Conservation (phyloP, 1,140 invertebrate genomes). For the Archivesica marissinica region DNA sequence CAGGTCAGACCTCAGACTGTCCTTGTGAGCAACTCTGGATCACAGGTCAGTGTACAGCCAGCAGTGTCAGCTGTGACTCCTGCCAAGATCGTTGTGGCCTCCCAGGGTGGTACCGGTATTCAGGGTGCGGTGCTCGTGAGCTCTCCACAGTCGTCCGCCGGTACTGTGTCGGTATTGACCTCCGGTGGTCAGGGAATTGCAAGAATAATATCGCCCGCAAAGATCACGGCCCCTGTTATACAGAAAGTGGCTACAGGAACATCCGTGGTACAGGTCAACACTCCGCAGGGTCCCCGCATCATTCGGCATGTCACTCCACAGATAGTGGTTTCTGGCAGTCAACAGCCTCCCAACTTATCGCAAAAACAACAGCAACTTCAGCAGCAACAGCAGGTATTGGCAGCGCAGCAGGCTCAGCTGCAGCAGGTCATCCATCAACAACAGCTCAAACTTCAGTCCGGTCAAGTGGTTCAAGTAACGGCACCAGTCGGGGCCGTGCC, state of each 20-base stretch:
- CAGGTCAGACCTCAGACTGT: slow-evolving; percentile 56
- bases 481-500: neutral
- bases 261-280: slow-evolving; percentile 38
- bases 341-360: slow-evolving; percentile 5
- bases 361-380: slow-evolving; percentile 72
- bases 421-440: slow-evolving; percentile 37
- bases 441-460: slow-evolving; percentile 20
- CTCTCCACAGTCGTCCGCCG: slow-evolving; percentile 35
- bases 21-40: slow-evolving; percentile 36
- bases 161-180: slow-evolving; percentile 46
- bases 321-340: slow-evolving; percentile 26
- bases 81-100: slow-evolving; percentile 36
- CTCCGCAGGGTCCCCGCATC: slow-evolving; percentile 33
- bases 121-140: slow-evolving; percentile 38
- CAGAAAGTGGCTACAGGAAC: slow-evolving; percentile 39
- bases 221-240: slow-evolving; percentile 27
- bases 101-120: slow-evolving; percentile 4
- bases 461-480: slow-evolving; percentile 35
- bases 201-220: slow-evolving; percentile 47
- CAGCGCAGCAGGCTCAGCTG: slow-evolving; percentile 56
- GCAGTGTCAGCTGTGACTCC: slow-evolving; percentile 23
- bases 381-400: slow-evolving; percentile 68
- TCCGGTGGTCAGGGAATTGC: slow-evolving; percentile 44
- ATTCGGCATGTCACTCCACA: slow-evolving; percentile 52
- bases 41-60: slow-evolving; percentile 16